Percentiles rank a stretch among this genome's conserved stretches.
Evolutionary conservation across 2,888 invertebrate genomes (phyloP).

Genomic region (Anthrax anthrax): DNA sequence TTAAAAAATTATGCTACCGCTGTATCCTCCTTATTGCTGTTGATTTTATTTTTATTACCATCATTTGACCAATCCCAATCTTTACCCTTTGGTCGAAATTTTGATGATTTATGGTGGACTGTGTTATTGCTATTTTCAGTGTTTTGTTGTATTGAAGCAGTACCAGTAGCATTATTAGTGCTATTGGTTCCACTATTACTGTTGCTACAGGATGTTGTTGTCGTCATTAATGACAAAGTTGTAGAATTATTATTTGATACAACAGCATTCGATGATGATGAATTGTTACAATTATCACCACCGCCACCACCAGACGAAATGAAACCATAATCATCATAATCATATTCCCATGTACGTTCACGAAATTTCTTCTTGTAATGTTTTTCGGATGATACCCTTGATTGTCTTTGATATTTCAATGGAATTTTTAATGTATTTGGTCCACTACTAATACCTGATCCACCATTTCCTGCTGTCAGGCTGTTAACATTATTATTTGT

Average conservation of each 20-base stretch:
- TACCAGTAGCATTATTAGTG: slow-evolving; percentile 15
- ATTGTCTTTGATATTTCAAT: slow-evolving; percentile 45
- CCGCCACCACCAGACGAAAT: slow-evolving; percentile 2
- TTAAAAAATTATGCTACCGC: slow-evolving; percentile 9
- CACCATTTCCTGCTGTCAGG: slow-evolving; percentile 5
- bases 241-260: not conserved
- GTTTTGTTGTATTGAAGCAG: slow-evolving; percentile 8
- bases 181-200: slow-evolving; percentile 7
- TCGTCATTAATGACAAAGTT: slow-evolving; percentile 12
- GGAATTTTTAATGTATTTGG: slow-evolving; percentile 36
- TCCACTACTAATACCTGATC: slow-evolving; percentile 24
- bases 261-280: not conserved
- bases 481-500: slow-evolving; percentile 5
- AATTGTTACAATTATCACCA: slow-evolving; percentile 3
- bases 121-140: not conserved
- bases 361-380: slow-evolving; percentile 80
- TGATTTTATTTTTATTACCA: slow-evolving; percentile 20
- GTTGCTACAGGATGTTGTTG: slow-evolving; percentile 22
- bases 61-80: slow-evolving; percentile 51
- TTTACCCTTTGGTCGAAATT: slow-evolving; percentile 57
- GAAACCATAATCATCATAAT: slow-evolving; percentile 28
- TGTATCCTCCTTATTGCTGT: slow-evolving; percentile 11
- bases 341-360: slow-evolving; percentile 54
- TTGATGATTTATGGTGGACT: slow-evolving; percentile 41
- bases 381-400: slow-evolving; percentile 38